phyloP scores from a whole-genome alignment of 2,888 invertebrate species.

The Apoderus coryli region DNA sequence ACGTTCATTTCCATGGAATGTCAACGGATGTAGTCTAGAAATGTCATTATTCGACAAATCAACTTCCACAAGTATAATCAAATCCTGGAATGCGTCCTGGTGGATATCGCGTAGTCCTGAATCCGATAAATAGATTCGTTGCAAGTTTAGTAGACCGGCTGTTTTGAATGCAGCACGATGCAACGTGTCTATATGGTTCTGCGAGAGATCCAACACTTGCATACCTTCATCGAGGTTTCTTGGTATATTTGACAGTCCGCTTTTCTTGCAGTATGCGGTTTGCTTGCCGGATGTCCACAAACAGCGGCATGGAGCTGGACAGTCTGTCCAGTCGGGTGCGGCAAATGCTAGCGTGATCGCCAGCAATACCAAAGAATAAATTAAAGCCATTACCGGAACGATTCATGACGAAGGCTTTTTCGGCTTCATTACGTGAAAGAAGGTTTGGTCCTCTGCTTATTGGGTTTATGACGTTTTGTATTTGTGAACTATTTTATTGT shows the following conservation, averaged over 20 bases:
- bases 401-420: too few species aligned
- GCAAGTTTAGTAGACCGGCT: slow-evolving; percentile 68
- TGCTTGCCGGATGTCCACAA: slow-evolving; percentile 89
- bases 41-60: slow-evolving; percentile 76
- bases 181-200: slow-evolving; percentile 61
- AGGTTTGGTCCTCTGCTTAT: too few species aligned
- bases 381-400: too few species aligned
- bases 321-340: slow-evolving; percentile 84
- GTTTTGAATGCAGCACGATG: slow-evolving; percentile 66
- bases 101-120: slow-evolving; percentile 64
- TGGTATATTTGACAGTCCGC: slow-evolving; percentile 67
- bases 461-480: too few species aligned
- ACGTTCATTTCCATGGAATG: slow-evolving; percentile 74
- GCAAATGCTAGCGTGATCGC: too few species aligned
- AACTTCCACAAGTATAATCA: slow-evolving; percentile 74
- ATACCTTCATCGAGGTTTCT: slow-evolving; percentile 55
- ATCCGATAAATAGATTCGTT: slow-evolving; percentile 64
- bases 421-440: too few species aligned
- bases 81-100: slow-evolving; percentile 71
- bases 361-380: too few species aligned
- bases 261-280: slow-evolving; percentile 71
- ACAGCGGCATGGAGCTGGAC: slow-evolving; percentile 74
- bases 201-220: slow-evolving; percentile 74
- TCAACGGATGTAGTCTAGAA: slow-evolving; percentile 56
- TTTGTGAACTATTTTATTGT: too few species aligned